Evolutionary conservation across 1,140 invertebrate genomes (phyloP).

Genomic region (Nasonia longicornis): DNA sequence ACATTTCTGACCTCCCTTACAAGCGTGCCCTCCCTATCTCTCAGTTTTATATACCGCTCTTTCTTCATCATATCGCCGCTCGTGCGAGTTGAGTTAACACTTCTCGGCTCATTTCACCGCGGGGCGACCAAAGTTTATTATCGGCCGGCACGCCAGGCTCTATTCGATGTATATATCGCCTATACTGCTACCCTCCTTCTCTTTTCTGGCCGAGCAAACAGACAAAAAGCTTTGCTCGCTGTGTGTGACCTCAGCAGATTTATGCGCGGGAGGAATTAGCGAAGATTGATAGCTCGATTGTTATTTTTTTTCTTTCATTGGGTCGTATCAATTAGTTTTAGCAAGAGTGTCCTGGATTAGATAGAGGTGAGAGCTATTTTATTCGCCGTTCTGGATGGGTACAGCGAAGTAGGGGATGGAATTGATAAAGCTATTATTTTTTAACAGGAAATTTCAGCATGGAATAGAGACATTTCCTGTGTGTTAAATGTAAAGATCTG

Average conservation of each 20-base stretch:
- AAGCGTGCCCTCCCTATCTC: not conserved
- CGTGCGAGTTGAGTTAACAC: not conserved
- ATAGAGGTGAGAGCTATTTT: not conserved
- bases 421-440: no score
- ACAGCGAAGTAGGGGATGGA: no score
- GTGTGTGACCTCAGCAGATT: not conserved
- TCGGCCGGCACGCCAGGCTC: constrained; percentile 22
- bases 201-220: not conserved
- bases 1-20: not conserved
- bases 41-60: not conserved
- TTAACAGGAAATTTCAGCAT: no score
- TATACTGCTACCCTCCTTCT: not conserved
- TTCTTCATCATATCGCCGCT: not conserved
- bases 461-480: no score
- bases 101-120: constrained; percentile 14
- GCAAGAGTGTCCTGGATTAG: not conserved
- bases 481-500: no score
- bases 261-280: not conserved
- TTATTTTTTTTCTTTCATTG: not conserved
- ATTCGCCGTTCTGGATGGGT: no score
- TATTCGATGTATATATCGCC: constrained; percentile 2
- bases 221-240: not conserved
- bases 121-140: constrained; percentile 24
- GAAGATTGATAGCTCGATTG: not conserved
- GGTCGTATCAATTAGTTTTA: not conserved